Percentiles rank a stretch among this genome's conserved stretches.
These are phyloP conservation scores for Hyla sarda DNA, from an alignment of 2,113 vertebrate species.

Conservation along the genomic window DNA sequence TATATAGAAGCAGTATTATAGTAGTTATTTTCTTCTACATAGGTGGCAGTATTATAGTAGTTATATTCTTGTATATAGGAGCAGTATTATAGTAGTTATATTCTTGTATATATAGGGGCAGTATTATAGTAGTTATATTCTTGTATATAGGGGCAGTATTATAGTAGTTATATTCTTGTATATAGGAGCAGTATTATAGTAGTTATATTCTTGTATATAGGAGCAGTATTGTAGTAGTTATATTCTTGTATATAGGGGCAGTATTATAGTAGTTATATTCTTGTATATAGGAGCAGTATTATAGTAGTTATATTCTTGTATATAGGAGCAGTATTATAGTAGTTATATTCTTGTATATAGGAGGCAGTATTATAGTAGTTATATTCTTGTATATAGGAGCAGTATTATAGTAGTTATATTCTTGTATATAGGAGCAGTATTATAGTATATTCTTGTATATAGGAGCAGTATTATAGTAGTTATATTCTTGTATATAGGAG, in stretches of 20 bases:
- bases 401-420: not conserved
- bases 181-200: not conserved
- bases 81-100: conserved; percentile 5
- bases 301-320: not conserved
- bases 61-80: not conserved
- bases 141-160: not conserved
- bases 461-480: too few relatives aligned
- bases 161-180: conserved; percentile 10
- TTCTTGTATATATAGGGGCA: not conserved
- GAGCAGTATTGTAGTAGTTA: not conserved
- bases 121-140: conserved; percentile 11
- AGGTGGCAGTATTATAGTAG: not conserved
- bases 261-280: conserved; percentile 5
- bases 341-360: conserved; percentile 7
- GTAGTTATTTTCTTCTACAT: not conserved
- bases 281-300: not conserved
- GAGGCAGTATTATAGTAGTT: not conserved
- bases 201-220: not conserved
- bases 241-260: not conserved
- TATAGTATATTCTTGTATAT: too few relatives aligned
- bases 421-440: not conserved
- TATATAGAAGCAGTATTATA: not conserved
- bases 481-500: not conserved
- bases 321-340: conserved; percentile 10
- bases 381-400: not conserved